Base-by-base conservation (phyloP, 2,888 invertebrate genomes). In the Tholera decimalis region DNA sequence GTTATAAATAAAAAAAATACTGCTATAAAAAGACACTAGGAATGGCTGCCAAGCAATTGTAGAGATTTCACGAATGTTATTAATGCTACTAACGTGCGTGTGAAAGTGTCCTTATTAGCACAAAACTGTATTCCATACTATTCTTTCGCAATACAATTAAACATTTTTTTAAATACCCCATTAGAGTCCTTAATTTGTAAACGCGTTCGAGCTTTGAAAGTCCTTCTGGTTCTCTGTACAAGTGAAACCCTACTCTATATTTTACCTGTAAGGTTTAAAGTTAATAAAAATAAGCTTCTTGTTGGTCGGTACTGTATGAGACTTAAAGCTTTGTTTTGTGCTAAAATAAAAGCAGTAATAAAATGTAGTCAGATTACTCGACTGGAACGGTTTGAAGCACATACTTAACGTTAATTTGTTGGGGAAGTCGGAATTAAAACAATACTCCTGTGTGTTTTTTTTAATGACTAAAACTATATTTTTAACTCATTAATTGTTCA, bases 121-220 rank as follows among this genome's bases (percentile, higher is more conserved):
- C 24, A 49, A 73, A 63, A 37, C 18, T 22, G 2, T 20, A 61
- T 66, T 89, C 91, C 83, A 83, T 44, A 62, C 57, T 73, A 84
- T 73, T 70, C 79, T 79, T 51, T 62, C 76, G 50, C 51, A 24
- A 54, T 57, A 74, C 88, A 89, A 90, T 89, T 88, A 89, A 88
- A 83, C 79, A 87, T 85, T 87, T 90, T 86, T 89, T 87, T 86
- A 87, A 88, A 85, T 87, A 86, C 83, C 85, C 83, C 86, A 87
- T 89, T 87, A 88, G 84, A 80, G 85, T 85, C 89, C 86, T 91
- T 88, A 88, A 90, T 90, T 91, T 89, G 87, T 87, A 82, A 84
- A 73, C 78, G n/a, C 69, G 76, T 81, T 73, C 68, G 43, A 56
- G 59, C 54, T 67, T 58, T 73, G 71, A 81, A 77, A 67, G 81